phyloP scores from a whole-genome alignment of 2,113 vertebrate species.

The Holacanthus passer region DNA sequence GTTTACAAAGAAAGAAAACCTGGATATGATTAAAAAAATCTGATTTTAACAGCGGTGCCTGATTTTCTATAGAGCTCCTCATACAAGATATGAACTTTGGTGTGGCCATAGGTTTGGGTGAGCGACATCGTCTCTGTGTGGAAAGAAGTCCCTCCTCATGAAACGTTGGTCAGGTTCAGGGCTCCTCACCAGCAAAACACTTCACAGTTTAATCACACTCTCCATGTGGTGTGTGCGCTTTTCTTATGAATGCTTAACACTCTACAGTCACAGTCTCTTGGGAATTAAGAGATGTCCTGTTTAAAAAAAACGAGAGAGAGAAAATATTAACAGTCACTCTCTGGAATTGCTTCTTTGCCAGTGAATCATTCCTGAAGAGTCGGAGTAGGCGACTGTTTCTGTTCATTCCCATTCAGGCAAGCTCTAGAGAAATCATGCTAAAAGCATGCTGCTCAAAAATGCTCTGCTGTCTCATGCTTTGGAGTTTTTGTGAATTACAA shows the following conservation, averaged over 20 bases:
- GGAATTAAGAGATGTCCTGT: conserved; percentile 84
- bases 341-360: conserved; percentile 8
- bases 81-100: conserved; percentile 23
- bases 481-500: conserved; percentile 12
- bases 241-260: conserved; percentile 67
- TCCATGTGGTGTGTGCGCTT: conserved; percentile 54
- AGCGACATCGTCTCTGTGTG: conserved; percentile 73
- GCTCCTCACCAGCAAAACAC: conserved; percentile 74
- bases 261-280: conserved; percentile 75
- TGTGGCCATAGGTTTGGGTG: conserved; percentile 42
- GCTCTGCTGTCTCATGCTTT: conserved; percentile 53
- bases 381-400: conserved; percentile 1
- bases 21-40: conserved; percentile 18
- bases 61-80: neutral
- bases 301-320: conserved; percentile 78
- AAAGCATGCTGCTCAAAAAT: conserved; percentile 75
- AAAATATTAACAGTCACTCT: conserved; percentile 71
- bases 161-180: conserved; percentile 72
- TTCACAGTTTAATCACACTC: conserved; percentile 74
- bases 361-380: conserved; percentile 36
- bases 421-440: conserved; percentile 60
- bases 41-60: conserved; percentile 2
- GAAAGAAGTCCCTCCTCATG: conserved; percentile 68
- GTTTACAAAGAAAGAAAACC: conserved; percentile 29
- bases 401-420: conserved; percentile 65